These are phyloP conservation scores for Chymomyza caudatula DNA, from an alignment of 2,888 invertebrate species.

Conservation along the genomic window DNA sequence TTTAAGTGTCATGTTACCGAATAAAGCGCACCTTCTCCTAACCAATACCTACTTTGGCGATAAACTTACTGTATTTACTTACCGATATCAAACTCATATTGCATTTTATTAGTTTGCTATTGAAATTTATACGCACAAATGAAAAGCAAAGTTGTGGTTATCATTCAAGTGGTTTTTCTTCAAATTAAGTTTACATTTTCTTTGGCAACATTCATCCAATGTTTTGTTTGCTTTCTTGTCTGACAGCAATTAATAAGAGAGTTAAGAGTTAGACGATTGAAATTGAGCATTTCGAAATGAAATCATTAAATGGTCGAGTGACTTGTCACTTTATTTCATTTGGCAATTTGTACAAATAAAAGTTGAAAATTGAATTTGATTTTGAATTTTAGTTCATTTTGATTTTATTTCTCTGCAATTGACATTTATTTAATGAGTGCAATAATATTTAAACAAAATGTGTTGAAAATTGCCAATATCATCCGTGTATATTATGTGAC, in stretches of 20 bases:
- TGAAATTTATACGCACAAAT: no score
- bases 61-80: no score
- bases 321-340: not conserved
- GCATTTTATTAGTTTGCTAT: not conserved
- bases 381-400: not conserved
- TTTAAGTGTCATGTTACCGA: no score
- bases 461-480: not conserved
- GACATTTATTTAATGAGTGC: not conserved
- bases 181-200: not conserved
- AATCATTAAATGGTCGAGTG: not conserved
- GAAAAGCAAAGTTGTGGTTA: not conserved
- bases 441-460: slow-evolving; percentile 1
- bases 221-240: not conserved
- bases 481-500: not conserved
- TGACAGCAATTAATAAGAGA: not conserved
- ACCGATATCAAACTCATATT: not conserved
- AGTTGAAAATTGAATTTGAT: not conserved
- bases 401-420: not conserved
- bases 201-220: not conserved
- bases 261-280: not conserved
- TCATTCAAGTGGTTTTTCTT: not conserved
- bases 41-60: no score
- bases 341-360: not conserved
- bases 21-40: no score
- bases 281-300: not conserved